These are phyloP conservation scores for Chaitophorus viminalis DNA, from an alignment of 2,888 invertebrate genomes.

Conservation along the genomic window DNA sequence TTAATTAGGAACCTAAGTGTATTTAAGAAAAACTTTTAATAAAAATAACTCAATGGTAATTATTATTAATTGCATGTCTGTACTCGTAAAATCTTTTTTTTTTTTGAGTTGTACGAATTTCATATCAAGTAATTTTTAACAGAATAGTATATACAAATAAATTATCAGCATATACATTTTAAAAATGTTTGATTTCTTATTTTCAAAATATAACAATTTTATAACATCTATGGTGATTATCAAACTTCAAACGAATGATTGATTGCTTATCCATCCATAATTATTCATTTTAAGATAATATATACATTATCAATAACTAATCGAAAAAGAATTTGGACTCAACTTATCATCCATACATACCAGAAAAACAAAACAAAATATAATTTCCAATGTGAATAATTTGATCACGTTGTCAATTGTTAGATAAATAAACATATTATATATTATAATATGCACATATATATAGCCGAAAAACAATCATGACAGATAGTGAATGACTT, in stretches of 20 bases:
- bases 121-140: too few species aligned
- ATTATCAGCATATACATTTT: too few species aligned
- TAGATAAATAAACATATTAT: neutral
- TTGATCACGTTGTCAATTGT: neutral
- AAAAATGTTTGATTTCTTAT: neutral
- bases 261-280: neutral
- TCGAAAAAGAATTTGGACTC: neutral
- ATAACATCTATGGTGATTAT: neutral
- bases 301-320: neutral
- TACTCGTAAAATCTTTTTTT: neutral
- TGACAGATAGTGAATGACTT: constrained; percentile 28
- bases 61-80: neutral
- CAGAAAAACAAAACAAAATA: neutral
- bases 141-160: neutral
- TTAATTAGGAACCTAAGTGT: neutral
- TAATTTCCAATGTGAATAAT: neutral
- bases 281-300: neutral
- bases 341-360: neutral
- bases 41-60: neutral
- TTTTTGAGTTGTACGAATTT: too few species aligned
- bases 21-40: neutral
- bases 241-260: neutral
- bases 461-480: neutral
- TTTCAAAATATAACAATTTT: neutral
- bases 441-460: too few species aligned